Evolutionary conservation across 2,797 vertebrate genomes (phyloP), one percentile per base, ranked within the genome.

Genomic region (Pteropus rufus): DNA sequence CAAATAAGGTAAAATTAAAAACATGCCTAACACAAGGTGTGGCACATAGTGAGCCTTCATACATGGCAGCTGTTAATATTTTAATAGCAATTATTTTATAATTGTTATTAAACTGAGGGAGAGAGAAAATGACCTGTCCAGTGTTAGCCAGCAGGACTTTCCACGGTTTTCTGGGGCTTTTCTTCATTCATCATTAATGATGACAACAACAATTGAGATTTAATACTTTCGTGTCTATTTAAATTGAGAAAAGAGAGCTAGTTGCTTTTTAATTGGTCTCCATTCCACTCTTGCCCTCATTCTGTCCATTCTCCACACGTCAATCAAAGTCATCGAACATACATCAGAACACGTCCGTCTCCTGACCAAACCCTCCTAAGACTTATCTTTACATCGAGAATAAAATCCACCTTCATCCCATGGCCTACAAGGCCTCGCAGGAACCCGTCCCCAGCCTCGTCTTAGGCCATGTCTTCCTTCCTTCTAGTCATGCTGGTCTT

Each of bases 1-100:
- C 91, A 76, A 93, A 91, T 80, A 84, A 94, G 65, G 79, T 91
- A 80, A 91, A 75, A 89, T 58, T 93, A 92, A 97, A 73, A 90
- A 87, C 52, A 91, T 26, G 44, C 81, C 18, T 24, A 85, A 73
- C 67, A 56, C 54, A 44, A 44, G n/a, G 5, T 18, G 9, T 7
- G 23, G 73, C 56, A 81, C 24, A 46, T 65, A 89, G 23, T 12
- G 84, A 95, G 39, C 36, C 56, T 46, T 73, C 58, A 19, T 67
- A 24, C 24, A 34, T 64, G 69, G 44, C 73, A 91, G 75, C 52
- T 87, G n/a, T 77, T 95, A 92, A 90, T 80, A 70, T 86, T 94
- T 94, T 91, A 89, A 49, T 54, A 72, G 65, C 23, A 80, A 85
- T 93, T 93, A 76, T 89, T 91, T 91, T 58, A 36, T n/a, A 91